Evolutionary conservation across 2,888 invertebrate species (phyloP).

Genomic region (Seira musarum): DNA sequence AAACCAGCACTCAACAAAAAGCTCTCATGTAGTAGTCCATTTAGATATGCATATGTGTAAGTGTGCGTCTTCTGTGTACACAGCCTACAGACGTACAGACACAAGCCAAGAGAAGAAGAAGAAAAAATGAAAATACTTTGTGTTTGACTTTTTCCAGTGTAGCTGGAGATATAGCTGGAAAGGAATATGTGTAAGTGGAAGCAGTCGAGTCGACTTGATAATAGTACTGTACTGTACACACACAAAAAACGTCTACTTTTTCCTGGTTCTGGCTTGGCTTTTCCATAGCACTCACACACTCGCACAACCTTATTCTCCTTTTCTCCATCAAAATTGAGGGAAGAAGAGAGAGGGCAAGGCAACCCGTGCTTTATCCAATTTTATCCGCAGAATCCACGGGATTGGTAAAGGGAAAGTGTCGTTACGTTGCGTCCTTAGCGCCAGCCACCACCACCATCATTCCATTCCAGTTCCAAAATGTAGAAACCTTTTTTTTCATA

Average conservation of each 20-base stretch:
- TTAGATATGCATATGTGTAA: constrained; percentile 1
- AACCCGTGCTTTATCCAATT: constrained; percentile 58
- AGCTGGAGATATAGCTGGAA: background rate
- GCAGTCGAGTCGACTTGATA: no score
- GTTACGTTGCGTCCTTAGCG: constrained; percentile 63
- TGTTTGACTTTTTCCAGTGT: constrained; percentile 1
- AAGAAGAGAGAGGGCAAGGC: constrained; percentile 45
- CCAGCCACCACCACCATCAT: constrained; percentile 16
- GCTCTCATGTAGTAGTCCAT: constrained; percentile 11
- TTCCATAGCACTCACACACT: background rate
- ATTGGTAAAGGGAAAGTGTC: constrained; percentile 61
- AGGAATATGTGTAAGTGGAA: background rate
- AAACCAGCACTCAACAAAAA: constrained; percentile 16
- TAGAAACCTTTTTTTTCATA: constrained; percentile 7
- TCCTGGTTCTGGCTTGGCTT: no score
- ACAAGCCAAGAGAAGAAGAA: constrained; percentile 22
- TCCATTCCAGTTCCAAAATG: constrained; percentile 47
- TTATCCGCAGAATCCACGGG: constrained; percentile 61
- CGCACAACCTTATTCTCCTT: background rate
- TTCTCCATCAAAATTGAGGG: constrained; percentile 28
- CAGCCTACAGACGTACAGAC: no score
- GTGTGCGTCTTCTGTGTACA: constrained; percentile 22
- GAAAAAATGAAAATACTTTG: constrained; percentile 15
- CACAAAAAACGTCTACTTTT: background rate
- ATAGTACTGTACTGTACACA: background rate